Evolutionary conservation across 1,140 invertebrate genomes (phyloP).

Genomic region (Trichonephila clavata): DNA sequence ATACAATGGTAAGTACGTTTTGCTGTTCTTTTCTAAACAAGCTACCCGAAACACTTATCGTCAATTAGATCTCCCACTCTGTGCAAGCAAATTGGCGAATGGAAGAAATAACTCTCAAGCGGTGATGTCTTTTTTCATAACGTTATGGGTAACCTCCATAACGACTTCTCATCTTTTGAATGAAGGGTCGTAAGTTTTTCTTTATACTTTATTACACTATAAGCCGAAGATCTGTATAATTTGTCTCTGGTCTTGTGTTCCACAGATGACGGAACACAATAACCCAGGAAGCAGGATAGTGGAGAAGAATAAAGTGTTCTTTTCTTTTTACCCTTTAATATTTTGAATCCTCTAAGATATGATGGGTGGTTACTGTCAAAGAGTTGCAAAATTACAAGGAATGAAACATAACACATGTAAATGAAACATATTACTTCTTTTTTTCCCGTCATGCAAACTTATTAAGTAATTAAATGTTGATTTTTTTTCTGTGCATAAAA

Average conservation of each 20-base stretch:
- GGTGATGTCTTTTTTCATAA: not conserved
- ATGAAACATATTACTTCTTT: too few relatives aligned
- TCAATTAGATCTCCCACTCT: conserved; percentile 1
- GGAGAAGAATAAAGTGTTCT: not conserved
- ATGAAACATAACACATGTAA: too few relatives aligned
- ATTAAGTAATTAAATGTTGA: too few relatives aligned
- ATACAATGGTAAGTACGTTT: too few relatives aligned
- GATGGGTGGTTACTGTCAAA: not conserved
- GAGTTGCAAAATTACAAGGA: too few relatives aligned
- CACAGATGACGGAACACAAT: conserved; percentile 29
- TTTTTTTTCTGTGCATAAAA: too few relatives aligned
- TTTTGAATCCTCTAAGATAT: not conserved
- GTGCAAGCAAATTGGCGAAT: not conserved
- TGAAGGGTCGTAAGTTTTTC: not conserved
- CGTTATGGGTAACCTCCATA: not conserved
- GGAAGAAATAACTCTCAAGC: not conserved
- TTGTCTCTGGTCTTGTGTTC: not conserved
- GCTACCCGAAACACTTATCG: not conserved
- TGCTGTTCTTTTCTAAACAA: not conserved
- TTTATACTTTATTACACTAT: conserved; percentile 9
- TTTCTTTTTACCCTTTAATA: not conserved
- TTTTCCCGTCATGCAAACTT: too few relatives aligned
- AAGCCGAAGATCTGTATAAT: conserved; percentile 13
- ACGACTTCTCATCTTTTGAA: conserved; percentile 1
- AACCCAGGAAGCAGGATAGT: not conserved